These are phyloP conservation scores for Euschistus heros DNA, from an alignment of 1,140 invertebrate species.

Conservation along the genomic window DNA sequence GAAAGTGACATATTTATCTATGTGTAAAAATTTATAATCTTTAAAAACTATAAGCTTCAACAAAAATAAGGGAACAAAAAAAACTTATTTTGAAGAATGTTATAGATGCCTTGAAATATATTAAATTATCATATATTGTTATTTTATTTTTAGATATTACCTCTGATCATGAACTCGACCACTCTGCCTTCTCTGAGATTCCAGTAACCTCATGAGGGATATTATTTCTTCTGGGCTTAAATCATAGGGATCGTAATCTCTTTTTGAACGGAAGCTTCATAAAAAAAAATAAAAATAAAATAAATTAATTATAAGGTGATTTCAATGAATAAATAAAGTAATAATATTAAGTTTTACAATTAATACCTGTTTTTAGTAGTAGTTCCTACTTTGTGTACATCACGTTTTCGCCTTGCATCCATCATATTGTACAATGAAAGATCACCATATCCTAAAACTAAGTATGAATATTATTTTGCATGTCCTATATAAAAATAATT, in stretches of 20 bases:
- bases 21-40: no score
- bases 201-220: constrained; percentile 6
- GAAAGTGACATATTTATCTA: no score
- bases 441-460: constrained; percentile 14
- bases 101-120: neutral
- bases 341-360: neutral
- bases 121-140: neutral
- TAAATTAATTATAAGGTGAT: neutral
- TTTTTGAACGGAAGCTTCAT: constrained; percentile 8
- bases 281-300: neutral
- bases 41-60: neutral
- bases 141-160: neutral
- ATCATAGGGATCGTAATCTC: constrained; percentile 9
- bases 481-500: neutral
- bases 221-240: constrained; percentile 13
- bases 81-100: neutral
- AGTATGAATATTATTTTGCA: neutral
- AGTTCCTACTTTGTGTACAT: constrained; percentile 6
- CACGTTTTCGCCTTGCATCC: constrained; percentile 18
- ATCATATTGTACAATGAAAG: constrained; percentile 12
- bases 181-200: constrained; percentile 4
- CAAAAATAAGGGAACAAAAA: neutral
- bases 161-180: neutral
- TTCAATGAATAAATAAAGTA: neutral
- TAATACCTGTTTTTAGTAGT: neutral